phyloP scores from a whole-genome alignment of 2,888 invertebrate species.

The Hesperia comma region DNA sequence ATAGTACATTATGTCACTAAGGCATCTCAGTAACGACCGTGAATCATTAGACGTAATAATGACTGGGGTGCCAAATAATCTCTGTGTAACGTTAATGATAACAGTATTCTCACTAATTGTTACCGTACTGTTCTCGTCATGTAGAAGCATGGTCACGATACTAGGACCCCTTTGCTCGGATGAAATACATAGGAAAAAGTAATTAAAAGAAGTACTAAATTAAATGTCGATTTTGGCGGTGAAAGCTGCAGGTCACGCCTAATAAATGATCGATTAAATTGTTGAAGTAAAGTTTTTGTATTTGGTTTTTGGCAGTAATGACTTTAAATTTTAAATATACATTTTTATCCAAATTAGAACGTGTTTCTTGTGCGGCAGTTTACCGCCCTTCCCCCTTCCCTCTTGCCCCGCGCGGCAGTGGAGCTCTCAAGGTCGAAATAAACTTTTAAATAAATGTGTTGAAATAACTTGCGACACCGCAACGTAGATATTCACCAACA shows the following conservation, averaged over 20 bases:
- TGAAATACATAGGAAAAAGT: not conserved
- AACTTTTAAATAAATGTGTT: slow-evolving; percentile 29
- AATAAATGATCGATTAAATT: not conserved
- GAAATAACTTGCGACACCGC: slow-evolving; percentile 21
- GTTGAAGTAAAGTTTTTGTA: not conserved
- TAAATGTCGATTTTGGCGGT: not conserved
- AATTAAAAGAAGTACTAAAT: not conserved
- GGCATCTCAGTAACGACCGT: no score
- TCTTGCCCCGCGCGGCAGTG: not conserved
- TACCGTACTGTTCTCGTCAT: no score
- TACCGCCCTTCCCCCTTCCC: slow-evolving; percentile 1
- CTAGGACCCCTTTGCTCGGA: no score
- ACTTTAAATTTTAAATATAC: not conserved
- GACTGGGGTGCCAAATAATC: no score
- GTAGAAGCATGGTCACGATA: no score
- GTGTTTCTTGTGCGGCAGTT: slow-evolving; percentile 22
- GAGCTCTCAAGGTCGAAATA: slow-evolving; percentile 5
- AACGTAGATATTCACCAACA: slow-evolving; percentile 1
- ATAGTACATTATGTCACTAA: no score
- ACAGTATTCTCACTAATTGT: no score
- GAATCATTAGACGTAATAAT: no score
- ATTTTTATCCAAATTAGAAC: slow-evolving; percentile 25
- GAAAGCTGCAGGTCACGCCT: not conserved
- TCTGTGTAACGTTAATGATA: no score
- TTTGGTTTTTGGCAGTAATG: not conserved